Evolutionary conservation across 2,888 invertebrate species (phyloP), one percentile per base, ranked within the genome.

Genomic region (Apodemia duryi): DNA sequence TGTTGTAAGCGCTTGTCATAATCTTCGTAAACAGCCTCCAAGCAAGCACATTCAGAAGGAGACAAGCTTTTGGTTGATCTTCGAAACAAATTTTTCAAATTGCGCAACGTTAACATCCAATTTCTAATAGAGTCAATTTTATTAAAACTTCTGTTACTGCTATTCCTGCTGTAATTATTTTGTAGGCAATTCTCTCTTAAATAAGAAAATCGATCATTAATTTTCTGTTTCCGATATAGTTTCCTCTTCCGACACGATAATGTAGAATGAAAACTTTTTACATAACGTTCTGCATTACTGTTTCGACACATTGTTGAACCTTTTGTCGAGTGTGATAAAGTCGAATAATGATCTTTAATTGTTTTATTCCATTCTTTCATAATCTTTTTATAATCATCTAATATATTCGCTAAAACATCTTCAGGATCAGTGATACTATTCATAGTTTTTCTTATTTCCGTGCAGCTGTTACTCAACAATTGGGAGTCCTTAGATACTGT

Each of bases 291-390:
- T 2, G 83, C 81, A 66, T 86, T 87, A 70, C 83, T 88, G 70
- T 73, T 80, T 21, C 77, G 75, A 69, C 78, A 82, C 69, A 78
- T 70, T 2, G 80, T 80, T 5, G 82, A 80, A 43, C 72, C 76
- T 73, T 78, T 82, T 70, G 82, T 85, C 67, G 78, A 80, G 69
- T 84, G 83, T 4, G 83, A 78, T 52, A 75, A 71, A 35, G 86
- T 79, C 9, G 85, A 81, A 72, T 83, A 84, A 75, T 91, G 89
- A 68, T 91, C 84, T 65, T 82, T 80, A 51, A 91, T 77, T 1
- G 90, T 88, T 66, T 84, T 81, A 70, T 92, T 92, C 92, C 92
- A 92, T 73, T 91, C 88, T 63, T 85, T 88, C 91, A 92, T 92
- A 72, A 90, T 89, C 67, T 81, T 82, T 76, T 88, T 89, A 69